Evolutionary conservation across 2,888 invertebrate genomes (phyloP).

Genomic region (Strigamia maritima): DNA sequence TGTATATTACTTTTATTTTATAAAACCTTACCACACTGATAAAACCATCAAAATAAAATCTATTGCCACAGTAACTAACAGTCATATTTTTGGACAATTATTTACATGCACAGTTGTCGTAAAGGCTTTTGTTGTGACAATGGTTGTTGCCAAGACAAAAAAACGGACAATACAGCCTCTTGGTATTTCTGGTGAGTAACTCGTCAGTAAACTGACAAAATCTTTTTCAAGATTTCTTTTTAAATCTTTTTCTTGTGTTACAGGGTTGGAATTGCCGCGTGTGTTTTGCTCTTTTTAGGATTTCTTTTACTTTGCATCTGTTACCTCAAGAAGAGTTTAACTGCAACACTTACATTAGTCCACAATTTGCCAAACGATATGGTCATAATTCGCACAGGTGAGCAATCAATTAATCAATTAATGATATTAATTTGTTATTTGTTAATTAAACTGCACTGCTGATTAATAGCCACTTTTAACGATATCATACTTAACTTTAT

Average conservation of each 20-base stretch:
- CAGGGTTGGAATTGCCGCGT: conserved; percentile 39
- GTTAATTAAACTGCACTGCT: not conserved
- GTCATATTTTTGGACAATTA: not conserved
- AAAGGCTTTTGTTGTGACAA: not conserved
- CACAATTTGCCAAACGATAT: conserved; percentile 39
- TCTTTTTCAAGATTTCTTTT: not conserved
- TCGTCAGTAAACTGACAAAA: not conserved
- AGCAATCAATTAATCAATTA: not conserved
- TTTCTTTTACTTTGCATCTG: conserved; percentile 37
- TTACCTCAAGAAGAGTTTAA: conserved; percentile 36
- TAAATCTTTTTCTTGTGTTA: not conserved
- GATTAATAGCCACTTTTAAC: not conserved
- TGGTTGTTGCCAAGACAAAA: not conserved
- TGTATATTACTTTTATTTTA: no score
- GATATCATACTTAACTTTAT: not conserved
- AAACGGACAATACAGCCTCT: not conserved
- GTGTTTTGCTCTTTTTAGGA: conserved; percentile 35
- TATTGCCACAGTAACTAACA: no score
- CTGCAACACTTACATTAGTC: conserved; percentile 34
- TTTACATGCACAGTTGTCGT: not conserved
- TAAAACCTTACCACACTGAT: no score
- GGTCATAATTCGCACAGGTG: conserved; percentile 39
- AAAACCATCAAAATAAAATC: no score
- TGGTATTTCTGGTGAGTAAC: conserved; percentile 13
- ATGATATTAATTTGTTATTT: not conserved